Percentiles rank a stretch among this genome's conserved stretches.
Evolutionary conservation across 2,113 vertebrate genomes (phyloP).

Genomic region (Heliornis fulica): DNA sequence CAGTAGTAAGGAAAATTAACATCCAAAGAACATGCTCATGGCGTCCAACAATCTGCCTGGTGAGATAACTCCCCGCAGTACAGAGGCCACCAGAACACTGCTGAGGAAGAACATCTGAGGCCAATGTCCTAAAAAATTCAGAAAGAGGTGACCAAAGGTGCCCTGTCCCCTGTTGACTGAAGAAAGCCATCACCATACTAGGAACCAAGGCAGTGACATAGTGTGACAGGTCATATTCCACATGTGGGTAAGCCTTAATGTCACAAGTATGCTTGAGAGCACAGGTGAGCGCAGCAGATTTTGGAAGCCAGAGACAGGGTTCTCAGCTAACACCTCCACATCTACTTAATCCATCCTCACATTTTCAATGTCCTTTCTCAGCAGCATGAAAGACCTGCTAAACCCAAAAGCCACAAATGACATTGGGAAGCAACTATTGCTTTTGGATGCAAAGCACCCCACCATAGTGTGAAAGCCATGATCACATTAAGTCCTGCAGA

Average conservation of each 20-base stretch:
- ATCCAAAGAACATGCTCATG: not conserved
- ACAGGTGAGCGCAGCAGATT: not conserved
- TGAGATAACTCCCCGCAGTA: not conserved
- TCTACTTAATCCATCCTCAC: not conserved
- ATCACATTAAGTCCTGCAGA: not conserved
- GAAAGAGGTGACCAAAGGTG: not conserved
- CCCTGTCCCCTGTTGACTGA: not conserved
- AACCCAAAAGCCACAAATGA: not conserved
- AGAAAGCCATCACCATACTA: rapidly evolving
- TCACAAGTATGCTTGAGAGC: not conserved
- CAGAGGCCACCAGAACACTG: not conserved
- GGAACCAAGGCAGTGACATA: not conserved
- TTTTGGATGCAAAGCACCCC: not conserved
- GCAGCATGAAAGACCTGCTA: not conserved
- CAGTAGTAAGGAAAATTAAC: not conserved
- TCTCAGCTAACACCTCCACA: not conserved
- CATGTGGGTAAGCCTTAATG: not conserved
- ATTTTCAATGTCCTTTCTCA: not conserved
- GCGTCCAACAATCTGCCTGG: not conserved
- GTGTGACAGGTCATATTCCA: not conserved
- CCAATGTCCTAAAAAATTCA: not conserved
- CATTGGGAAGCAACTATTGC: not conserved
- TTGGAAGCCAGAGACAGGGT: not conserved
- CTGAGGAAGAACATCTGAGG: not conserved
- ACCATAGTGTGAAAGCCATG: rapidly evolving